Base-by-base conservation (phyloP, 2,797 vertebrate genomes). In the Tolypeutes matacus region DNA sequence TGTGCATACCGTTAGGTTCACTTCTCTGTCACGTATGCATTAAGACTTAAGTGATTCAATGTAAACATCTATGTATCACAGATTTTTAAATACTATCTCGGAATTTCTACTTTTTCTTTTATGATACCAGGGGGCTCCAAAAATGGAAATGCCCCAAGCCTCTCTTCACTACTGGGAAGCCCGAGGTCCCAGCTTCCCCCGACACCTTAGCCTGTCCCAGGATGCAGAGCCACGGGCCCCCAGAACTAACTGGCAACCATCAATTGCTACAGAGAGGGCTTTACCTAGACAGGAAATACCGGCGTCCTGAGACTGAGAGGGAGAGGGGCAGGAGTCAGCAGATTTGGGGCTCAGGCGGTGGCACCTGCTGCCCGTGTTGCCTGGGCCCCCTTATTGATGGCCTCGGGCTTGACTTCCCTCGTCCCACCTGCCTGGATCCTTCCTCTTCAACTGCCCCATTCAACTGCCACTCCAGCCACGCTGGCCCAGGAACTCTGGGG, bases 381-480 rank as follows among this genome's bases (percentile, higher is more conserved):
- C 60, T 18, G 12, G 34, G 46, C 15, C 27, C 11, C 31, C 12
- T 89, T 8, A 65, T 42, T 27, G 23, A 64, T 0, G 25, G 34
- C 65, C 51, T 62, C 53, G 27, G 67, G 23, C 34, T 53, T 21
- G 10, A n/a, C 34, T 89, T 23, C 51, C 60, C 64, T 62, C 3
- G 39, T 46, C 23, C 64, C 8, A 11, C 65, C 83, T 8, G 3
- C 76, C 46, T 51, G 27, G 58, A 58, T 36, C n/a, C 72, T 67
- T 84, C 27, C 70, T 91, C 70, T 91, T 73, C 94, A 98, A 97
- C 97, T 97, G 96, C 34, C 92, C 62, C 36, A 64, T 67, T 96
- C 89, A 97, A 97, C 97, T 70, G 96, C 75, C 91, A 0, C 93
- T 97, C 85, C 60, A 67, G 72, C 12, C 91, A 14, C 42, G 0